phyloP scores from a whole-genome alignment of 2,888 invertebrate species.

The Diachrysia chrysitis region DNA sequence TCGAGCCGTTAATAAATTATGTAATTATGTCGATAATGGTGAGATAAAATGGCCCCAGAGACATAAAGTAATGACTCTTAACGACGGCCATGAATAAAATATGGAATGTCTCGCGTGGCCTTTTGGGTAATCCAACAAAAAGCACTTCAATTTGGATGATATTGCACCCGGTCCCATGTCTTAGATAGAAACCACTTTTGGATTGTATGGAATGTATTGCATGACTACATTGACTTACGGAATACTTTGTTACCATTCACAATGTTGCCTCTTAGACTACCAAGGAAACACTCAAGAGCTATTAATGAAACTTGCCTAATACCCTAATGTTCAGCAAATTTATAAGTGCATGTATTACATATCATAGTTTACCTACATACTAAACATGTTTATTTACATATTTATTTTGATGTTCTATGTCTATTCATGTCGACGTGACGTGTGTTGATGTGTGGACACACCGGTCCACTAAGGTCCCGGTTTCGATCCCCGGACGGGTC shows the following conservation, averaged over 20 bases:
- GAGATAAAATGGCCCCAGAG: constrained; percentile 48
- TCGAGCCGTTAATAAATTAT: constrained; percentile 51
- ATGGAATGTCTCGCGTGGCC: constrained; percentile 43
- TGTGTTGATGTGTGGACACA: too few relatives aligned
- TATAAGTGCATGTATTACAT: too few relatives aligned
- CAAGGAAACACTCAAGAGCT: too few relatives aligned
- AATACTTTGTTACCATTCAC: neutral
- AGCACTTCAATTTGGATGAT: constrained; percentile 34
- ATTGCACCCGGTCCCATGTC: constrained; percentile 19
- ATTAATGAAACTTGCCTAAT: too few relatives aligned
- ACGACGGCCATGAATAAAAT: constrained; percentile 55
- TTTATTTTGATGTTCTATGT: too few relatives aligned
- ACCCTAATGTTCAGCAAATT: too few relatives aligned
- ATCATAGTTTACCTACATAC: too few relatives aligned
- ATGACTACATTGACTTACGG: too few relatives aligned
- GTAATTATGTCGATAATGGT: constrained; percentile 60
- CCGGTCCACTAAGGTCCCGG: too few relatives aligned
- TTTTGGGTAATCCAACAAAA: constrained; percentile 42
- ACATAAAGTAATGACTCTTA: constrained; percentile 57
- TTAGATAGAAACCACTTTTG: constrained; percentile 11
- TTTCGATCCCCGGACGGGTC: too few relatives aligned
- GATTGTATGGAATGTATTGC: constrained; percentile 29
- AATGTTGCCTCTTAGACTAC: neutral
- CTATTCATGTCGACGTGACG: too few relatives aligned
- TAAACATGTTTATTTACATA: too few relatives aligned